A percentile compares a stretch with the other conserved stretches of the same genome.
phyloP scores from a whole-genome alignment of 2,888 invertebrate genomes.

The Melanophora roralis region DNA sequence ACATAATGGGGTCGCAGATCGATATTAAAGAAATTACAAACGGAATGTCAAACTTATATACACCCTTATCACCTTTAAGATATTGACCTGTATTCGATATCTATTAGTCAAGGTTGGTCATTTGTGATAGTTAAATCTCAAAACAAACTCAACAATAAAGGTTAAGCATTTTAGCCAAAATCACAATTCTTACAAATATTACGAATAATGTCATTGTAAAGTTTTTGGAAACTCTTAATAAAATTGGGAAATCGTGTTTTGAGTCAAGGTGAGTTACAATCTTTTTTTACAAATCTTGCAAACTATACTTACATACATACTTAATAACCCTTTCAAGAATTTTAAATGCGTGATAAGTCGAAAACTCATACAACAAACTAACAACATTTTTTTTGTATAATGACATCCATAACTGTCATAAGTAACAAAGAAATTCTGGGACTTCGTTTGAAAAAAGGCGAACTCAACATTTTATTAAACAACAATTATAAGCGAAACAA shows the following conservation, averaged over 20 bases:
- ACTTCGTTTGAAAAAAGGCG: slow-evolving; percentile 30
- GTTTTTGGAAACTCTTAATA: slow-evolving; percentile 18
- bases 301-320: background rate
- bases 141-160: background rate
- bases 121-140: background rate
- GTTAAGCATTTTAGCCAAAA: background rate
- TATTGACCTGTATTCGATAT: too few relatives aligned
- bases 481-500: background rate
- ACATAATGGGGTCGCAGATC: too few relatives aligned
- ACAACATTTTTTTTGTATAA: too few relatives aligned
- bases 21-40: too few relatives aligned
- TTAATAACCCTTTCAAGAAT: too few relatives aligned
- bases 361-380: slow-evolving; percentile 40
- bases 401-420: too few relatives aligned
- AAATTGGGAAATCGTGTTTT: slow-evolving; percentile 9
- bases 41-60: too few relatives aligned
- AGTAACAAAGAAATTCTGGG: slow-evolving; percentile 9
- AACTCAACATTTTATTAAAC: background rate
- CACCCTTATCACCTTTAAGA: too few relatives aligned
- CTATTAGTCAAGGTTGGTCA: slow-evolving; percentile 28
- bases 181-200: background rate
- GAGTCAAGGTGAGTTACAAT: slow-evolving; percentile 26
- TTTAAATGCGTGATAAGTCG: slow-evolving; percentile 42
- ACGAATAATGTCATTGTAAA: background rate
- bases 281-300: background rate